Percentiles rank a stretch among this genome's conserved stretches.
These are phyloP conservation scores for Parnassius apollo DNA, from an alignment of 2,888 invertebrate genomes.

Conservation along the genomic window DNA sequence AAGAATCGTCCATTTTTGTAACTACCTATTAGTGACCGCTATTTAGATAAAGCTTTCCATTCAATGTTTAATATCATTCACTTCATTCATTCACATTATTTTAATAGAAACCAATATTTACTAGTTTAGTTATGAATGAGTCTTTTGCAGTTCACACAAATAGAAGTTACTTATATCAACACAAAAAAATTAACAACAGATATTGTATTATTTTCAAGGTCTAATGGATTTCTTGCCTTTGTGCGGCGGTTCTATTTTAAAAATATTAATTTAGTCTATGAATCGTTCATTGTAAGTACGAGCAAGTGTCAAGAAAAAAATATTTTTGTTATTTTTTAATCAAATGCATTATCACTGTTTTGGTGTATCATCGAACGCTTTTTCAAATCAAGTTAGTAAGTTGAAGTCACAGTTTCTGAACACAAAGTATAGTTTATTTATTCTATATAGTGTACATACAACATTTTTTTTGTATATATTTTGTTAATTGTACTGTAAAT, in stretches of 20 bases:
- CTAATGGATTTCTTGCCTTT: constrained; percentile 58
- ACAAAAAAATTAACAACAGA: constrained; percentile 26
- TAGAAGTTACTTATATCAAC: neutral
- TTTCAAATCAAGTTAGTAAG: too few relatives aligned
- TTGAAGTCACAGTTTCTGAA: too few relatives aligned
- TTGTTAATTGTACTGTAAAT: too few relatives aligned
- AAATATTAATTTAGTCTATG: constrained; percentile 40
- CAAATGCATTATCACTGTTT: constrained; percentile 54
- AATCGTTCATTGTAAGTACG: constrained; percentile 71
- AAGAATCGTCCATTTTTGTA: constrained; percentile 31
- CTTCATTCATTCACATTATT: neutral
- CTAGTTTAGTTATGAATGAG: neutral
- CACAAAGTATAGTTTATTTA: too few relatives aligned
- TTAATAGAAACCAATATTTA: neutral
- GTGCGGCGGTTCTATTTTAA: constrained; percentile 64
- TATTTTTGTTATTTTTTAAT: constrained; percentile 23
- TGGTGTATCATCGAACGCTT: constrained; percentile 34
- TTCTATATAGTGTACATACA: too few relatives aligned
- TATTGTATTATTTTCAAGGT: constrained; percentile 30
- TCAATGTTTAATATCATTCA: constrained; percentile 4
- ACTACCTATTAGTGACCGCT: neutral
- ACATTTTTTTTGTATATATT: too few relatives aligned
- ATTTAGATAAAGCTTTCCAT: neutral
- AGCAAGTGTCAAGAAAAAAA: constrained; percentile 75
- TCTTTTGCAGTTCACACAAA: too few relatives aligned